Evolutionary conservation across 2,888 invertebrate species (phyloP).

Genomic region (Clostera curtula): DNA sequence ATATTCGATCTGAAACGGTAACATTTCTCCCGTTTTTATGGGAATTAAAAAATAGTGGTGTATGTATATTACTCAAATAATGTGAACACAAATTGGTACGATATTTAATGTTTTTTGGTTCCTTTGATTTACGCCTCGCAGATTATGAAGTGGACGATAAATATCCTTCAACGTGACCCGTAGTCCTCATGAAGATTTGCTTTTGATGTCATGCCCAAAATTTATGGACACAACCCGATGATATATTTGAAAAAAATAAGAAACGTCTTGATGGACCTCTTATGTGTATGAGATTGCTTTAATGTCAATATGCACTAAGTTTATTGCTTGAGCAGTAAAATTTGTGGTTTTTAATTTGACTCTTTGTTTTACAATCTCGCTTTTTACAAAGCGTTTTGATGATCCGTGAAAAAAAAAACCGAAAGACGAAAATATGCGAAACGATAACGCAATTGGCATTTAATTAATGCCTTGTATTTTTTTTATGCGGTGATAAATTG

Average conservation of each 20-base stretch:
- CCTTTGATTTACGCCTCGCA: constrained; percentile 9
- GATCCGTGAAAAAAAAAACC: not conserved
- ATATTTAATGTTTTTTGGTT: constrained; percentile 37
- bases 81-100: too few relatives aligned
- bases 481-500: too few relatives aligned
- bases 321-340: constrained; percentile 24
- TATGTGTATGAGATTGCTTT: constrained; percentile 34
- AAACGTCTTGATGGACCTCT: constrained; percentile 36
- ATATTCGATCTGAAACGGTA: too few relatives aligned
- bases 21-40: too few relatives aligned
- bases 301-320: constrained; percentile 33
- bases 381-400: constrained; percentile 10
- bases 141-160: constrained; percentile 5
- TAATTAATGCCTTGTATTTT: too few relatives aligned
- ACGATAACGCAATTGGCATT: too few relatives aligned
- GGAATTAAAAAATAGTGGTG: too few relatives aligned
- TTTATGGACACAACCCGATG: constrained; percentile 38
- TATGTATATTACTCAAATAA: too few relatives aligned
- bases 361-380: constrained; percentile 17
- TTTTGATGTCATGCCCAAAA: constrained; percentile 36
- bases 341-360: constrained; percentile 20
- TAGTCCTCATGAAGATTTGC: constrained; percentile 14
- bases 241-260: constrained; percentile 29
- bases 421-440: too few relatives aligned
- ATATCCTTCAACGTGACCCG: constrained; percentile 6